These are phyloP conservation scores for Rhopalosiphum maidis DNA, from an alignment of 1,140 invertebrate genomes.

Conservation along the genomic window DNA sequence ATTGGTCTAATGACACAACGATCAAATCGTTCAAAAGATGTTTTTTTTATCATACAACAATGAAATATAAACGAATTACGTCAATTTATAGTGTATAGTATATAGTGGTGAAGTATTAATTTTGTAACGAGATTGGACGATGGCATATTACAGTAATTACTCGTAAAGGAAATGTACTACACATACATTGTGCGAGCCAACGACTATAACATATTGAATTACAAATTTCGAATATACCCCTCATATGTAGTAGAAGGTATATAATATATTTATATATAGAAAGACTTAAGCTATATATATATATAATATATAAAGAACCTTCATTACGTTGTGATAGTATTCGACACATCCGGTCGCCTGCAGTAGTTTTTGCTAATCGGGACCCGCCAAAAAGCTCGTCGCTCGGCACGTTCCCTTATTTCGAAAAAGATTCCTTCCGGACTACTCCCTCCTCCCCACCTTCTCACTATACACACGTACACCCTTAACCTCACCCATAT, in stretches of 20 bases:
- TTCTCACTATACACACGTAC: too few species aligned
- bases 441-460: neutral
- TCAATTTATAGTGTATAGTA: neutral
- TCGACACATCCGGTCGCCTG: conserved; percentile 12
- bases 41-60: neutral
- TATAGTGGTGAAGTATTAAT: neutral
- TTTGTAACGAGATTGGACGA: neutral
- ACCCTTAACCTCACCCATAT: neutral
- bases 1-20: neutral
- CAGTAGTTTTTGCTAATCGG: conserved; percentile 43
- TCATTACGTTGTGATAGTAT: neutral
- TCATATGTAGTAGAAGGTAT: neutral
- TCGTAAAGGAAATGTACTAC: neutral
- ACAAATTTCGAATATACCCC: neutral
- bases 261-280: neutral
- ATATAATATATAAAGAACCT: conserved; percentile 20
- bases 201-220: neutral
- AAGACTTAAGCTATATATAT: neutral
- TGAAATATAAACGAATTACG: neutral
- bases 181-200: neutral
- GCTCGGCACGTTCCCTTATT: conserved; percentile 26
- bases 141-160: neutral
- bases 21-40: neutral
- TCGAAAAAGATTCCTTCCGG: conserved; percentile 12
- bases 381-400: conserved; percentile 21